Evolutionary conservation across 2,113 vertebrate species (phyloP), one percentile per base, ranked within the genome.

Genomic region (Symphodus melops): DNA sequence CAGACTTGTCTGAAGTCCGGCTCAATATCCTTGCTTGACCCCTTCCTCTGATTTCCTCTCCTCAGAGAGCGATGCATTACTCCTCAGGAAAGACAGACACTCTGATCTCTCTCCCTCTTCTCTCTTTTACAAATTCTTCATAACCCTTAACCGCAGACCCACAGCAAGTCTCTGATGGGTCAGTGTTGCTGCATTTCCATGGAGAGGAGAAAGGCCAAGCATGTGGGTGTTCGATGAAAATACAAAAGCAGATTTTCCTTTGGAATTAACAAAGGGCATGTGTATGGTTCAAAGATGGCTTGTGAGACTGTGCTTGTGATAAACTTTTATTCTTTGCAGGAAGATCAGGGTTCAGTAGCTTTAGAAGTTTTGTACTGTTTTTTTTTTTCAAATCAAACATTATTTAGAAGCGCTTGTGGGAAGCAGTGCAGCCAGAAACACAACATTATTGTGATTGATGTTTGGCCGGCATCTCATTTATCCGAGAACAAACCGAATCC

Each of bases 21-120:
- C 87, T 93, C 91, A 75, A 89, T 93, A 91, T 81, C 79, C 77
- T 88, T 86, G 81, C 83, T 72, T 88, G 81, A 88, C 84, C 91
- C 84, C 66, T 76, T 82, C 79, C 79, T 89, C 77, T 83, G 71
- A 73, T 88, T 90, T 78, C 85, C 56, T 73, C 37, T 62, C 87
- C 67, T 83, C 65, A 57, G 84, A 85, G 84, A 85, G 79, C 54
- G 66, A 78, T 72, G 82, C 79, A 67, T 89, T 87, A 86, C 85
- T 84, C 77, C 23, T 56, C 79, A 81, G 70, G 75, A 85, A 83
- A 55, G 65, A 51, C 39, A 64, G 76, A 77, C 61, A 71, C 84
- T 88, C 77, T 67, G 59, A 84, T 86, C 82, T 79, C 67, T 17
- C 61, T 75, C 66, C 14, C 51, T 70, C 71, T 58, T 76, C 82